Evolutionary conservation across 2,113 vertebrate species (phyloP).

Genomic region (Gracilinanus agilis): DNA sequence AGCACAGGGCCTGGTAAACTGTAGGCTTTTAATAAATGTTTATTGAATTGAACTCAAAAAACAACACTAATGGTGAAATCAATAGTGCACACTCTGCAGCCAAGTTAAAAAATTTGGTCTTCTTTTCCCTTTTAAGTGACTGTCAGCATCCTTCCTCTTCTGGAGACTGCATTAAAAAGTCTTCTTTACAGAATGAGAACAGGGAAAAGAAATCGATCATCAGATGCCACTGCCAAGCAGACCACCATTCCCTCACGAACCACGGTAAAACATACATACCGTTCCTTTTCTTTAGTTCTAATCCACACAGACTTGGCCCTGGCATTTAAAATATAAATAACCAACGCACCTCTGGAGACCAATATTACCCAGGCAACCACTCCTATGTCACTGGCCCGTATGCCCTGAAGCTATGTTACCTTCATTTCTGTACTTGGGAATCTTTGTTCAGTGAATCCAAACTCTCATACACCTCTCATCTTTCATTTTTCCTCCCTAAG

Average conservation of each 20-base stretch:
- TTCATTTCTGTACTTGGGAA: slow-evolving; percentile 44
- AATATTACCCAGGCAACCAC: slow-evolving; percentile 54
- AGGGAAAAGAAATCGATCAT: not conserved
- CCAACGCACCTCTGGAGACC: not conserved
- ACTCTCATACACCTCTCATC: not conserved
- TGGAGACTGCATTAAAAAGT: not conserved
- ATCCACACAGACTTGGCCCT: not conserved
- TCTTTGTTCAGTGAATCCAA: slow-evolving; percentile 5
- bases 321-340: slow-evolving; percentile 46
- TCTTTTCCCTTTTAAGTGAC: not conserved
- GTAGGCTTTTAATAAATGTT: not conserved
- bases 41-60: not conserved
- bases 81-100: not conserved
- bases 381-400: slow-evolving; percentile 3
- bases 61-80: not conserved
- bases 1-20: not conserved
- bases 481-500: not conserved
- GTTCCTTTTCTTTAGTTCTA: slow-evolving; percentile 12
- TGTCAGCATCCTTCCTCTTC: not conserved
- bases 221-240: not conserved
- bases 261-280: not conserved
- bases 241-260: slow-evolving; percentile 3
- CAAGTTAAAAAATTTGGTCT: not conserved
- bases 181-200: not conserved
- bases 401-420: not conserved